phyloP scores from a whole-genome alignment of 2,113 vertebrate genomes.

The Ursus arctos region DNA sequence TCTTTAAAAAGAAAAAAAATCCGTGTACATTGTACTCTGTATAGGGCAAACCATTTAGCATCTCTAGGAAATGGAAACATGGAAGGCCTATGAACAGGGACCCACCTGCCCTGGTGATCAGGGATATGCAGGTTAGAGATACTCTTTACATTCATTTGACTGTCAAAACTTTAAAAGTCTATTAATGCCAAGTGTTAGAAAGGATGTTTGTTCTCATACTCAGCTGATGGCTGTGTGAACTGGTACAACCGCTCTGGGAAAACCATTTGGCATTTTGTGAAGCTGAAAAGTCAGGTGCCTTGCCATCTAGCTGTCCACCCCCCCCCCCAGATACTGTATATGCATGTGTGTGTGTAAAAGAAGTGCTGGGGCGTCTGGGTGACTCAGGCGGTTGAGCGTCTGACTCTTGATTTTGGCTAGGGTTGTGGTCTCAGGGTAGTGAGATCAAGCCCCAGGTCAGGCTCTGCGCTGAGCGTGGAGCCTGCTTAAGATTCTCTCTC shows the following conservation, averaged over 20 bases:
- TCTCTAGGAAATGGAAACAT: neutral
- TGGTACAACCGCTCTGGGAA: neutral
- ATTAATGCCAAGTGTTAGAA: neutral
- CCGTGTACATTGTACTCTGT: neutral
- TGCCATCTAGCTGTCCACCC: neutral
- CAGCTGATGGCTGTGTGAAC: neutral
- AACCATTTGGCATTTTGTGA: neutral
- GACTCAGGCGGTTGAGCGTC: neutral
- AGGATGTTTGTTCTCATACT: neutral
- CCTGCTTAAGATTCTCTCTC: neutral
- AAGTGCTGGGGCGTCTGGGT: neutral
- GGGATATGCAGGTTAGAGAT: neutral
- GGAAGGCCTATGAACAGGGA: neutral
- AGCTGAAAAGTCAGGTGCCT: neutral
- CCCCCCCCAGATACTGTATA: neutral
- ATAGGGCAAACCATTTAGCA: neutral
- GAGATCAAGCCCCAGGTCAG: neutral
- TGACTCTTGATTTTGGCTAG: neutral
- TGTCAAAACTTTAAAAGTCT: neutral
- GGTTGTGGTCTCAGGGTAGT: neutral
- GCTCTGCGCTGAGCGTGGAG: neutral
- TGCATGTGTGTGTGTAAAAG: neutral
- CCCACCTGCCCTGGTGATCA: neutral
- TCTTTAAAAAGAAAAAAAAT: neutral
- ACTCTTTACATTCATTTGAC: neutral